Evolutionary conservation across 2,888 invertebrate genomes (phyloP).

Genomic region (Agrypnus murinus): DNA sequence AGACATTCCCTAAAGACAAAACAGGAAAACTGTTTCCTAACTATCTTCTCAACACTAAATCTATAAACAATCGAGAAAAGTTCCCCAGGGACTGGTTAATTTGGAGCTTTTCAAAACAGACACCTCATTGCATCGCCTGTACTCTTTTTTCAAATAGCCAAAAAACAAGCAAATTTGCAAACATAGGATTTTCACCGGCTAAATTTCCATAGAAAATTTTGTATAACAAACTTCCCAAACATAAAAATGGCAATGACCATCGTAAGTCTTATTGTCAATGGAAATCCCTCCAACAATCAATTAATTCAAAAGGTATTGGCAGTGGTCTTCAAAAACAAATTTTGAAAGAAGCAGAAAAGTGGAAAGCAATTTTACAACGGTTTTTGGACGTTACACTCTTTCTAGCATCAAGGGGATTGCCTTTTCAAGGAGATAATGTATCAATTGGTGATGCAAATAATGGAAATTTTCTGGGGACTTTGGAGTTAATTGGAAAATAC

Average conservation of each 20-base stretch:
- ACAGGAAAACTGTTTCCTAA: too few species aligned
- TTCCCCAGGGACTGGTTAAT: constrained; percentile 18
- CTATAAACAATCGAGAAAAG: too few species aligned
- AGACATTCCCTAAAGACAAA: too few species aligned
- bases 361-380: constrained; percentile 4
- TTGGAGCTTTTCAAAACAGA: constrained; percentile 8
- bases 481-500: constrained; percentile 5
- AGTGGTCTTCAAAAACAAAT: not conserved
- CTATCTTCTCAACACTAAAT: too few species aligned
- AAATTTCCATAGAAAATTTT: not conserved
- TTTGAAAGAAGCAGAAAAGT: too few species aligned
- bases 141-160: not conserved
- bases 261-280: too few species aligned
- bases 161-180: constrained; percentile 5
- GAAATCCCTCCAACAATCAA: not conserved
- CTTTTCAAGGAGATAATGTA: constrained; percentile 4
- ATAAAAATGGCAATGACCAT: too few species aligned
- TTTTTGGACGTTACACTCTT: constrained; percentile 15
- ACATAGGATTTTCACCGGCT: constrained; percentile 13
- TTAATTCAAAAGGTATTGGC: not conserved
- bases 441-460: constrained; percentile 14
- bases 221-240: constrained; percentile 6
- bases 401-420: constrained; percentile 1
- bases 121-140: constrained; percentile 7
- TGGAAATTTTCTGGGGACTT: constrained; percentile 20